Conservation (phyloP, 2,888 invertebrate species). For the Orthosia gracilis region DNA sequence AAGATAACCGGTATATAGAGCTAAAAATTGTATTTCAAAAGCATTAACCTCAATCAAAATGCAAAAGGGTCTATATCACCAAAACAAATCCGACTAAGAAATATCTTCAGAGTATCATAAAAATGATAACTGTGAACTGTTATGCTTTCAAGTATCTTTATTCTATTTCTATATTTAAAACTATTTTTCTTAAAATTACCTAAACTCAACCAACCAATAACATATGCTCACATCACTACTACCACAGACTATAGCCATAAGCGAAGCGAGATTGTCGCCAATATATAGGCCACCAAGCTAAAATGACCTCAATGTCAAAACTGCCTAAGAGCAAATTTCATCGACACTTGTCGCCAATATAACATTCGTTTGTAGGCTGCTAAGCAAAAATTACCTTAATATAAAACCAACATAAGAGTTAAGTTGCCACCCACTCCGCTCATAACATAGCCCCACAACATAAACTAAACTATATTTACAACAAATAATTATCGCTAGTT, state of each 20-base stretch:
- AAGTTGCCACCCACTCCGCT: neutral
- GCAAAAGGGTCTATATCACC: too few relatives aligned
- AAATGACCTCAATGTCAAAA: neutral
- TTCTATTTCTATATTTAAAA: neutral
- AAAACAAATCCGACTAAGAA: neutral
- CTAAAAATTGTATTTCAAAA: neutral
- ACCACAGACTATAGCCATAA: slow-evolving; percentile 3
- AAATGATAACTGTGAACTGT: neutral
- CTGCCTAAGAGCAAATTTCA: neutral
- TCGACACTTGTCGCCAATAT: neutral
- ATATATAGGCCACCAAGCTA: neutral
- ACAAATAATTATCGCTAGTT: slow-evolving; percentile 62
- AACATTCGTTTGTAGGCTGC: neutral
- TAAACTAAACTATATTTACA: slow-evolving; percentile 64
- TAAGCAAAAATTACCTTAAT: neutral
- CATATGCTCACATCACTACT: slow-evolving; percentile 27
- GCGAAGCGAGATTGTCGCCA: slow-evolving; percentile 1
- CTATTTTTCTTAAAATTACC: neutral
- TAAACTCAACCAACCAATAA: slow-evolving; percentile 25
- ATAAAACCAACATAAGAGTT: neutral
- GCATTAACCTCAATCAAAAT: neutral
- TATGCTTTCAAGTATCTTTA: neutral
- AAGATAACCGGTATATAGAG: neutral
- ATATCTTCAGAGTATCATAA: neutral
- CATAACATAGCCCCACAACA: slow-evolving; percentile 24